A percentile compares a stretch with the other conserved stretches of the same genome.
phyloP scores from a whole-genome alignment of 2,113 vertebrate species.

The Anas platyrhynchos region DNA sequence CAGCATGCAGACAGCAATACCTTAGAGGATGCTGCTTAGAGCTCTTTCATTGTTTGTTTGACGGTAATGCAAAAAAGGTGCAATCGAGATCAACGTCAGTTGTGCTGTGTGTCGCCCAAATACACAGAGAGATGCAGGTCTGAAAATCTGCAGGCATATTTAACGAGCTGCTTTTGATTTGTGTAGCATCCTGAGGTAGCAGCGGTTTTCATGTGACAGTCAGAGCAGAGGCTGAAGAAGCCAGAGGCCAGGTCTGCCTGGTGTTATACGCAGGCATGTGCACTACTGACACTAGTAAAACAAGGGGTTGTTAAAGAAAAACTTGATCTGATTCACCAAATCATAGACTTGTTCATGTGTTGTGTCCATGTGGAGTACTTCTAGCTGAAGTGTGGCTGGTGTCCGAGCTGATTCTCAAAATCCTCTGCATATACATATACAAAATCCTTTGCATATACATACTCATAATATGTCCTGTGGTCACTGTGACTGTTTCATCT shows the following conservation, averaged over 20 bases:
- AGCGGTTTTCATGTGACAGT: not conserved
- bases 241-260: slow-evolving; percentile 16
- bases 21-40: not conserved
- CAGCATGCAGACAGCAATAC: not conserved
- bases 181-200: not conserved
- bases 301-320: slow-evolving; percentile 7
- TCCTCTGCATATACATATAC: not conserved
- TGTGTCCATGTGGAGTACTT: not conserved
- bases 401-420: not conserved
- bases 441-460: not conserved
- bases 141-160: slow-evolving; percentile 1
- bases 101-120: not conserved
- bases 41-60: slow-evolving; percentile 39
- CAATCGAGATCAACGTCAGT: not conserved
- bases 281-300: slow-evolving; percentile 13
- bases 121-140: not conserved
- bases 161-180: slow-evolving; percentile 14
- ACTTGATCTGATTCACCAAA: not conserved
- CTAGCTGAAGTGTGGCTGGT: not conserved
- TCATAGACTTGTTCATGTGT: not conserved
- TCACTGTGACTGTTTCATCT: not conserved
- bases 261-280: not conserved
- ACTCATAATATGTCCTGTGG: rapidly evolving
- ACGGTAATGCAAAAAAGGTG: not conserved
- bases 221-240: not conserved